Evolutionary conservation across 2,888 invertebrate genomes (phyloP), one percentile per base, ranked within the genome.

Genomic region (Anthrax anthrax): DNA sequence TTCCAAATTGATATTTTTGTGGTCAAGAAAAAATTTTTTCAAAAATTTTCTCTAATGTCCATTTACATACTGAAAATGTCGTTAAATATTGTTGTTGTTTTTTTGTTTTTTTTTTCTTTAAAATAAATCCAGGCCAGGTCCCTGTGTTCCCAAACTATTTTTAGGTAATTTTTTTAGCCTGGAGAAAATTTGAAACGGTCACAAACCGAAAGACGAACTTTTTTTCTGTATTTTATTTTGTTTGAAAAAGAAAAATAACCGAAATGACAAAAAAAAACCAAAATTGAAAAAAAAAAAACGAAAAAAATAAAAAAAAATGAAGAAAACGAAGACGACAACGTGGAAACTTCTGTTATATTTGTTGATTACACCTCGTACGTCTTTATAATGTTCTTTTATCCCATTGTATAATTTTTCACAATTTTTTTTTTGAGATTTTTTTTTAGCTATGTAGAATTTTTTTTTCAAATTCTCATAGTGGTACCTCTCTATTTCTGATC

Each of bases 401-500:
- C 50, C 48, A 48, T 50, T 48, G 47, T 48, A 44, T 41, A 44
- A 48, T 48, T 39, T 34, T 44, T 32, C 12, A 12, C 12, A 12
- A 1, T 32, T 32, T 32, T 32, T 10, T 29, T 29, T 32, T 32
- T 32, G 2, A 12, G 8, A 12, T 32, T 32, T 32, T 32, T 32
- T 32, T 32, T 32, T 32, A 12, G 29, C 12, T 9, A 32, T 32
- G 13, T 12, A 12, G 3, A n/a, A n/a, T n/a, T n/a, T 12, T 12
- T 32, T 12, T 32, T 5, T 12, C 12, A 32, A 12, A 32, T 32
- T 12, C 3, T 6, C 23, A 23, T 23, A 23, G 8, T 23, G 8
- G 41, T 50, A 53, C 54, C 55, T 56, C 57, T 56, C 56, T 57
- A 57, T 57, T 57, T 57, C 55, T 56, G 57, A 57, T 56, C 57